Evolutionary conservation across 2,797 vertebrate species (phyloP).

Genomic region (Clamator glandarius): DNA sequence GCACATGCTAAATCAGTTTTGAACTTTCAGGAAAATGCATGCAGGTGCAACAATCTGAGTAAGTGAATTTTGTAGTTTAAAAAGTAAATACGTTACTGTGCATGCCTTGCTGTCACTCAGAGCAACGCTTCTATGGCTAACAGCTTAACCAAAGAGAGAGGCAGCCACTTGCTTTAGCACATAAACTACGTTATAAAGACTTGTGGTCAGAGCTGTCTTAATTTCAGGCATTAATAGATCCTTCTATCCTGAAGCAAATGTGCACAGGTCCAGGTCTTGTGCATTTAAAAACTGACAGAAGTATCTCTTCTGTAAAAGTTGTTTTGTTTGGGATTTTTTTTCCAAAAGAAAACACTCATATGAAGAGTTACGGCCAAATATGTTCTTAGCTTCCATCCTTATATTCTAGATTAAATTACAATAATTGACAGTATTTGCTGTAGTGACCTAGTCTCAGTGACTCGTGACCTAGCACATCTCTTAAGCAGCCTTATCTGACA

Average conservation of each 20-base stretch:
- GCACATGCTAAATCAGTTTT: background rate
- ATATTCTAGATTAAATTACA: background rate
- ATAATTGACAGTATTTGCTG: background rate
- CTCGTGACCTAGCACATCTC: background rate
- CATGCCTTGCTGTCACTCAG: background rate
- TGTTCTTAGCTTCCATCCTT: background rate
- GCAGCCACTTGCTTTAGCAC: background rate
- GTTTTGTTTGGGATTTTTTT: background rate
- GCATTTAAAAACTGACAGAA: background rate
- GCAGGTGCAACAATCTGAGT: background rate
- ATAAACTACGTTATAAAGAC: background rate
- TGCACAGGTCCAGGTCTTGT: background rate
- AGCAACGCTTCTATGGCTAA: background rate
- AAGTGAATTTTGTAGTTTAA: background rate
- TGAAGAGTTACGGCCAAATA: background rate
- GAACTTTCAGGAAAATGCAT: background rate
- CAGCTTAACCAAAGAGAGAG: slow-evolving; percentile 22
- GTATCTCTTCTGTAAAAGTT: background rate
- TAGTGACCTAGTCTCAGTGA: background rate
- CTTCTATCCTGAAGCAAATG: background rate
- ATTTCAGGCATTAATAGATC: background rate
- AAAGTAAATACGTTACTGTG: background rate
- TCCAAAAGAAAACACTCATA: background rate
- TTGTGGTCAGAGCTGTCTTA: background rate
- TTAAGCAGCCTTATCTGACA: background rate